Conservation (phyloP, 2,888 invertebrate genomes). For the Nephrotoma guestfalica region DNA sequence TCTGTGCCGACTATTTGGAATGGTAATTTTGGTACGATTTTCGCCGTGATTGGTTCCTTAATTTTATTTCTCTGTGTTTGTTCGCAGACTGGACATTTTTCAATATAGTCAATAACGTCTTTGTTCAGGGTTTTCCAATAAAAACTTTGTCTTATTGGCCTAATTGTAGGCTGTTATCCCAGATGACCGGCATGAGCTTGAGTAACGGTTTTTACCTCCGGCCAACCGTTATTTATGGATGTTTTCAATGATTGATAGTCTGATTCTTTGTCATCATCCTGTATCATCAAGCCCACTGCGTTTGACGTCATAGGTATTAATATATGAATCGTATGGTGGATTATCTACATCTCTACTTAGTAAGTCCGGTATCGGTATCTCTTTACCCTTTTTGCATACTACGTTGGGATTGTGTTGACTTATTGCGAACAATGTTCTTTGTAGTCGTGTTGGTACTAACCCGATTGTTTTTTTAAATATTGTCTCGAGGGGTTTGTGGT, state of each 20-base stretch:
- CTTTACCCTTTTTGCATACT: neutral
- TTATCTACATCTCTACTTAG: neutral
- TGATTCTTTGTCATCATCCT: neutral
- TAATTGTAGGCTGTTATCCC: neutral
- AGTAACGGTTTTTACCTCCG: neutral
- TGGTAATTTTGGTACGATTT: neutral
- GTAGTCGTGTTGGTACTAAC: conserved; percentile 10
- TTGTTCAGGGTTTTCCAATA: neutral
- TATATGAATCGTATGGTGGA: neutral
- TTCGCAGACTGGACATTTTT: neutral
- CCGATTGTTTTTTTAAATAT: conserved; percentile 14
- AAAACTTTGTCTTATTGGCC: neutral
- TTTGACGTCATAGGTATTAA: neutral
- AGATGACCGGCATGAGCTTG: neutral
- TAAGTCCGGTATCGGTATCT: neutral
- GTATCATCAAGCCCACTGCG: neutral
- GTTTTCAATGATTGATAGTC: neutral
- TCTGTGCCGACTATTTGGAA: neutral
- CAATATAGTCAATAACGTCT: neutral
- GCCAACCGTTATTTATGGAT: neutral
- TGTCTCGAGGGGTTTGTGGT: conserved; percentile 18
- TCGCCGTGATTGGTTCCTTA: neutral
- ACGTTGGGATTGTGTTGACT: conserved; percentile 13
- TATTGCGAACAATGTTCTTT: conserved; percentile 15
- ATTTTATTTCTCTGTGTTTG: neutral